Evolutionary conservation across 2,113 vertebrate species (phyloP), one percentile per base, ranked within the genome.

Genomic region (Carassius gibelio): DNA sequence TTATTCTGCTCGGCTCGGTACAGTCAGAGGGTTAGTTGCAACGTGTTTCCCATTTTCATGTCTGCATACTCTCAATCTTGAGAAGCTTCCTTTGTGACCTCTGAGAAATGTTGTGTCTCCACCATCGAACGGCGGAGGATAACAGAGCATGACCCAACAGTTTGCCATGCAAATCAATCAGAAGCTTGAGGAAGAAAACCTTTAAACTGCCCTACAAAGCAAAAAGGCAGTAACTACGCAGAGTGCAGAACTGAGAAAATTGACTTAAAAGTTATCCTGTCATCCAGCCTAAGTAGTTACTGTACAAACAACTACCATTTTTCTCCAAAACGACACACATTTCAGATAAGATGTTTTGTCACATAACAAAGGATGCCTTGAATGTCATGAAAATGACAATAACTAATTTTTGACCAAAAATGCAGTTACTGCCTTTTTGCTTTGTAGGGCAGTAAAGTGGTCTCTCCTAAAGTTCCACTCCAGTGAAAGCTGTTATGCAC

Each of bases 121-220:
- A 62, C 26, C 17, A 64, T 64, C 71, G 50, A 45, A 62, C 3
- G 36, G 17, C 23, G 19, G 23, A 74, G 23, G 75, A 84, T 64
- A 50, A 62, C 57, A 78, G 74, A 66, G n/a, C 48, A 21, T 38
- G 30, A 68, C 10, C 62, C 48, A 15, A 78, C 26, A 66, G 45
- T 69, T 84, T 66, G 61, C 30, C 48, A 84, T 69, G 61, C 61
- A 84, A 78, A 78, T 84, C 74, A 84, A 48, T 84, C 82, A n/a
- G 19, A 48, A 38, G 30, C 64, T n/a, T 1, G 21, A 62, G 1
- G 13, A 64, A 13, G n/a, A 19, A 62, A n/a, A 68, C 26, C 8
- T 45, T 76, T 34, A 50, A 26, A 26, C 26, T 26, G 26, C 26
- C 26, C 26, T 26, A 26, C 26, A 26, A 26, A 26, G 26, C 26